phyloP scores from a whole-genome alignment of 2,797 vertebrate genomes.

The Eulemur albifrons region DNA sequence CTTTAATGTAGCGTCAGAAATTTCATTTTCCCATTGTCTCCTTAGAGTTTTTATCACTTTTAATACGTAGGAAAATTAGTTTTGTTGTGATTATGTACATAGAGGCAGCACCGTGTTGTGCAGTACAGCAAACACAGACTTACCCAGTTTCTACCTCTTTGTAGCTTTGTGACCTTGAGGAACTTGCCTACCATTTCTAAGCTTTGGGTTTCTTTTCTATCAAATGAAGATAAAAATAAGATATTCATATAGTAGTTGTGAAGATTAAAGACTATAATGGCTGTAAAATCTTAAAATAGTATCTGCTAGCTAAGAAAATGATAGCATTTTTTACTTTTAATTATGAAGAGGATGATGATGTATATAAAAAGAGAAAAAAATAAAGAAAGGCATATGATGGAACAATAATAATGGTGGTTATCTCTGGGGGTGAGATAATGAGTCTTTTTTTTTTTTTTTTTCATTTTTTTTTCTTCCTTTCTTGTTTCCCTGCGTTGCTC shows the following conservation, averaged over 20 bases:
- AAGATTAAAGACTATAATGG: not conserved
- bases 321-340: constrained; percentile 34
- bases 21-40: not conserved
- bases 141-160: not conserved
- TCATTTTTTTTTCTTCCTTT: not conserved
- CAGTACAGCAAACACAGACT: not conserved
- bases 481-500: not conserved
- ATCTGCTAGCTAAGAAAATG: not conserved
- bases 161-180: not conserved
- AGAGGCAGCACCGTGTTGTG: not conserved
- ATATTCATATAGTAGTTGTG: not conserved
- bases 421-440: not conserved
- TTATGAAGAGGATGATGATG: not conserved
- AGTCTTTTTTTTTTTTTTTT: not conserved
- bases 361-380: not conserved
- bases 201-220: not conserved
- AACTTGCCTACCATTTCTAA: not conserved
- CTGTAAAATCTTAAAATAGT: constrained; percentile 12
- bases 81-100: not conserved
- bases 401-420: not conserved
- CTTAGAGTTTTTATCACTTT: not conserved
- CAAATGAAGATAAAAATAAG: not conserved
- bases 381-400: not conserved
- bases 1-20: not conserved
- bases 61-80: not conserved